Base-by-base conservation (phyloP, 2,113 vertebrate species). In the Oryzias woworae region DNA sequence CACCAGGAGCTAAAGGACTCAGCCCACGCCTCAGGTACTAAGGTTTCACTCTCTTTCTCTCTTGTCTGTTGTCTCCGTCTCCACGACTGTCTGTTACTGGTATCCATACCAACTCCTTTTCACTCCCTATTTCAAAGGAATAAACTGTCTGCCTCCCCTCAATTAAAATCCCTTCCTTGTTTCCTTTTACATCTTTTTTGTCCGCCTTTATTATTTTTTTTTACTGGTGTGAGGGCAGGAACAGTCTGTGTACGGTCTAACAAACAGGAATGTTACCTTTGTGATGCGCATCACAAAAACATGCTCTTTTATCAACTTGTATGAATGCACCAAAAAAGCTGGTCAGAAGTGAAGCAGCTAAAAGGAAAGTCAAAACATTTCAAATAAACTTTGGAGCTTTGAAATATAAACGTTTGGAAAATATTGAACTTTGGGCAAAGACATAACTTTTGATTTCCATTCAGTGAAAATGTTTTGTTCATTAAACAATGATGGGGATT, bases 11-110 rank as follows among this genome's bases (percentile, higher is more conserved):
- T 76, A 86, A 81, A 83, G 81, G 77, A 81, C 82, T 78, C 81
- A 61, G 78, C 81, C 79, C 84, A 81, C 62, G 70, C 80, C 75
- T 78, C 82, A 89, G 87, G 82, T 87, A 87, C 88, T 91, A 85
- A 80, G 79, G 87, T 91, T 91, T 88, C 87, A 76, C 75, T 85
- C 66, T 61, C 57, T 77, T 68, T 80, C 65, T 75, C 52, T 71
- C 46, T 75, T 13, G 36, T 61, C 48, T 58, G 66, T 58, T 62
- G 63, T 66, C 64, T 83, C 70, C 58, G 81, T 85, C 63, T 80
- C 81, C 72, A 71, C 63, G 72, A 71, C 78, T 66, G 77, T 79
- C 82, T 81, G 72, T 64, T 62, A 53, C 53, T 62, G 16, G 53
- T 86, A 83, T 69, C 77, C 69, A 80, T 81, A 73, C 81, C 80